Evolutionary conservation across 2,888 invertebrate genomes (phyloP).

Genomic region (Abrostola triplasia): DNA sequence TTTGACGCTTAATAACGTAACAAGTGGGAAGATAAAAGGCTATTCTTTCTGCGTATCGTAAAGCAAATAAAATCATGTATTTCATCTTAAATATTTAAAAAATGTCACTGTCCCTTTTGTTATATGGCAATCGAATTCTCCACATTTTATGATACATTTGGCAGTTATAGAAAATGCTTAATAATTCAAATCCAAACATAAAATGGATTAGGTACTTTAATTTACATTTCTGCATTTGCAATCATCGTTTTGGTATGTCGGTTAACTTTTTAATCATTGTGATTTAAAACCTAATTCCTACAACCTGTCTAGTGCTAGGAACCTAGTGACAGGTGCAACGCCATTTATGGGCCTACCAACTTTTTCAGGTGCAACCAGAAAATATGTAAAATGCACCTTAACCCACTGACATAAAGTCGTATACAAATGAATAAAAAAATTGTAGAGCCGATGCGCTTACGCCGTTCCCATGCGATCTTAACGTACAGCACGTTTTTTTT

Average conservation of each 20-base stretch:
- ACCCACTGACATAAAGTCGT: slow-evolving; percentile 66
- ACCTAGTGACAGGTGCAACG: slow-evolving; percentile 79
- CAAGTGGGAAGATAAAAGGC: not conserved
- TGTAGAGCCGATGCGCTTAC: slow-evolving; percentile 70
- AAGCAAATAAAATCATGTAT: not conserved
- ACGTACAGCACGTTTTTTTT: slow-evolving; percentile 77
- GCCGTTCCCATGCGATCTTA: slow-evolving; percentile 84
- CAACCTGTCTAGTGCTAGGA: slow-evolving; percentile 66
- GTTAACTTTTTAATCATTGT: slow-evolving; percentile 41
- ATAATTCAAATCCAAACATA: slow-evolving; percentile 11
- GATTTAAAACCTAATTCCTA: slow-evolving; percentile 66
- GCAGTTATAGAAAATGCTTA: not conserved
- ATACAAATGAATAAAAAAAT: slow-evolving; percentile 63
- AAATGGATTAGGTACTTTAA: not conserved
- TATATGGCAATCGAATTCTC: not conserved
- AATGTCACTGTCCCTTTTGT: not conserved
- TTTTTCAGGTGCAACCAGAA: slow-evolving; percentile 61
- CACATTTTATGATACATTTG: not conserved
- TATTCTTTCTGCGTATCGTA: not conserved
- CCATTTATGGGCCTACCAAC: slow-evolving; percentile 77
- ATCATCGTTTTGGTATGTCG: slow-evolving; percentile 19
- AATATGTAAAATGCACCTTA: slow-evolving; percentile 67
- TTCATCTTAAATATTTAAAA: not conserved
- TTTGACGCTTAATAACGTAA: slow-evolving; percentile 5
- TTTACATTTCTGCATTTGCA: not conserved